phyloP scores from a whole-genome alignment of 2,113 vertebrate genomes.

The Gasterosteus nipponicus region DNA sequence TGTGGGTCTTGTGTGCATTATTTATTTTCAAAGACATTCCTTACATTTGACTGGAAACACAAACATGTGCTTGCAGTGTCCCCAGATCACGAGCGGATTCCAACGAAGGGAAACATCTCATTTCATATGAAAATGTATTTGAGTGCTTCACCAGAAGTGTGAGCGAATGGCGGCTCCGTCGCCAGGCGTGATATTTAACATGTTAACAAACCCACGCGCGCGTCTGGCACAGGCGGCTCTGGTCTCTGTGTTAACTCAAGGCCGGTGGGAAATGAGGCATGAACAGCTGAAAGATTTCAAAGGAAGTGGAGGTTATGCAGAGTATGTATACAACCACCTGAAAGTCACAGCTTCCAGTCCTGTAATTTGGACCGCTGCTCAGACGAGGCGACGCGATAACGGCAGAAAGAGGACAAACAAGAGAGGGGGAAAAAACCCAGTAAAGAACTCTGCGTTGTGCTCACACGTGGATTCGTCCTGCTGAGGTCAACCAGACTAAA shows the following conservation, averaged over 20 bases:
- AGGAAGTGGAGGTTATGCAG: constrained; percentile 44
- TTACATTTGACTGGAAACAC: constrained; percentile 38
- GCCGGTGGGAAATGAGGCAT: constrained; percentile 66
- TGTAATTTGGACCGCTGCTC: constrained; percentile 51
- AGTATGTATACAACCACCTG: constrained; percentile 37
- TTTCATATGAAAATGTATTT: constrained; percentile 58
- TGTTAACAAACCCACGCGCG: constrained; percentile 59
- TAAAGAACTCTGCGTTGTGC: constrained; percentile 2
- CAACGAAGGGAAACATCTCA: background rate
- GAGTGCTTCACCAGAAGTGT: background rate
- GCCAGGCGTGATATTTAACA: constrained; percentile 51
- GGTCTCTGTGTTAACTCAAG: constrained; percentile 40
- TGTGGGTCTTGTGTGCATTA: background rate
- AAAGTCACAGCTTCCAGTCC: constrained; percentile 41
- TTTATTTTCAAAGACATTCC: constrained; percentile 53
- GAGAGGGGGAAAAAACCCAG: background rate
- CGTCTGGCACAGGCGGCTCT: constrained; percentile 50
- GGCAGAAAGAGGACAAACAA: background rate
- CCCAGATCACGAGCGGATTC: background rate
- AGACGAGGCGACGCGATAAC: constrained; percentile 28
- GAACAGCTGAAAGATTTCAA: constrained; percentile 55
- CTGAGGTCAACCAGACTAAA: constrained; percentile 72
- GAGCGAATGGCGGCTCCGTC: constrained; percentile 31
- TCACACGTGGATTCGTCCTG: constrained; percentile 48
- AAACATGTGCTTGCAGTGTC: constrained; percentile 12